Percentiles rank a stretch among this genome's conserved stretches.
Conservation (phyloP, 92 coral and sea anemone genomes). For the Metridium senile region DNA sequence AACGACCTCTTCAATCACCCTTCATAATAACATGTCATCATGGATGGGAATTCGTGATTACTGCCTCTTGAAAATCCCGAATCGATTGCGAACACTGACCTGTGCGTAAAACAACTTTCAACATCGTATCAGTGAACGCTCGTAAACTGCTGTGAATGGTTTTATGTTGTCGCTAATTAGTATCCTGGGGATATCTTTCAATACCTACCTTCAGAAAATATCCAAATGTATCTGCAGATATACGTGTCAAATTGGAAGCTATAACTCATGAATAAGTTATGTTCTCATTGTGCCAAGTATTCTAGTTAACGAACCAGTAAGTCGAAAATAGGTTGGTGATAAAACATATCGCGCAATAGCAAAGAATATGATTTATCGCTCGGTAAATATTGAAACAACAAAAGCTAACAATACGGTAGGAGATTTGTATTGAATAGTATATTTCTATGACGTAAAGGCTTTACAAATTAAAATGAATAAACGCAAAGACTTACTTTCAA, state of each 20-base stretch:
- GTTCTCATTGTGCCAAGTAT: neutral
- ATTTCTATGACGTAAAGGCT: conserved; percentile 12
- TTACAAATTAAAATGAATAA: neutral
- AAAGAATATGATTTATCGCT: conserved; percentile 19
- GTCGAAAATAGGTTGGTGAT: neutral
- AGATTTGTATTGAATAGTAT: conserved; percentile 12
- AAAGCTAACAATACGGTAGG: conserved; percentile 26
- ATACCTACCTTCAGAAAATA: neutral
- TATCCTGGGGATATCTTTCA: neutral
- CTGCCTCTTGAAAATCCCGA: neutral
- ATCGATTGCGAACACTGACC: too few relatives aligned
- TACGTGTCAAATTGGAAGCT: neutral
- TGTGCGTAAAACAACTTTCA: neutral
- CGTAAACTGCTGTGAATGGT: neutral
- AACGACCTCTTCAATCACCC: neutral
- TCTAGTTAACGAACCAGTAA: neutral
- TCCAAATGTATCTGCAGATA: neutral
- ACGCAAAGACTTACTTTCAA: too few relatives aligned
- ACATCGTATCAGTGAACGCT: neutral
- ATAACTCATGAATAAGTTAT: neutral
- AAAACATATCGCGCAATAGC: conserved; percentile 4
- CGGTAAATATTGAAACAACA: conserved; percentile 40
- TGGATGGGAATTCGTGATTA: neutral
- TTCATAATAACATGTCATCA: neutral
- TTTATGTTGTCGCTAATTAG: neutral